These are phyloP conservation scores for Eumacrocentrus americanus DNA, from an alignment of 2,888 invertebrate genomes.

Conservation along the genomic window DNA sequence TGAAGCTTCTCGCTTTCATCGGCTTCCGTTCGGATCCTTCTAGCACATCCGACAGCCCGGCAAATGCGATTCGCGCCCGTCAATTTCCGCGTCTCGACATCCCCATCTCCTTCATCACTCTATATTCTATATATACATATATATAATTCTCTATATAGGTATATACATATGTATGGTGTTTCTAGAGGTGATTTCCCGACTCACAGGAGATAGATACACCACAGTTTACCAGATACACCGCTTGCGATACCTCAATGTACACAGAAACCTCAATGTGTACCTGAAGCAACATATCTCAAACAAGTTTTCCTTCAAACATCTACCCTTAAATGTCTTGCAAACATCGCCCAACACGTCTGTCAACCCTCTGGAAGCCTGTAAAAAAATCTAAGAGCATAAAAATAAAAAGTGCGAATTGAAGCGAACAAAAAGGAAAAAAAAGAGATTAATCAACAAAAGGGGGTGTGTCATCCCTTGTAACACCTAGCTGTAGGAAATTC, in stretches of 20 bases:
- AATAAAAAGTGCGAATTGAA: too few species aligned
- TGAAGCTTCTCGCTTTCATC: slow-evolving; percentile 26
- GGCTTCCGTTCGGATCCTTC: slow-evolving; percentile 23
- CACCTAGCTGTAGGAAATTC: background rate
- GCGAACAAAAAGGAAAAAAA: background rate
- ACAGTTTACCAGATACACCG: slow-evolving; percentile 11
- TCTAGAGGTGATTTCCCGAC: slow-evolving; percentile 16
- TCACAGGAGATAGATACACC: slow-evolving; percentile 12
- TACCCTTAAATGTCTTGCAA: too few species aligned
- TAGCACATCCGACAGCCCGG: slow-evolving; percentile 19
- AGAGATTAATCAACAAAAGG: background rate
- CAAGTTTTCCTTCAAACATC: too few species aligned
- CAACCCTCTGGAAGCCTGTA: too few species aligned
- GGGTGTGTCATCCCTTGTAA: background rate
- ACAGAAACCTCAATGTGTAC: too few species aligned
- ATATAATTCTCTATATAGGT: background rate
- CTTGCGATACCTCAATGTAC: background rate
- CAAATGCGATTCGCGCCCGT: slow-evolving; percentile 28
- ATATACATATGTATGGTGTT: too few species aligned
- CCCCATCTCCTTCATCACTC: slow-evolving; percentile 9
- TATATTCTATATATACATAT: background rate
- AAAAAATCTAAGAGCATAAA: too few species aligned
- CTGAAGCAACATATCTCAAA: too few species aligned
- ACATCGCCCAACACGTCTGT: too few species aligned
- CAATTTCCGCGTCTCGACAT: slow-evolving; percentile 20